Evolutionary conservation across 64 coral and sea anemone species (phyloP).

Genomic region (Stichodactyla mertensii): DNA sequence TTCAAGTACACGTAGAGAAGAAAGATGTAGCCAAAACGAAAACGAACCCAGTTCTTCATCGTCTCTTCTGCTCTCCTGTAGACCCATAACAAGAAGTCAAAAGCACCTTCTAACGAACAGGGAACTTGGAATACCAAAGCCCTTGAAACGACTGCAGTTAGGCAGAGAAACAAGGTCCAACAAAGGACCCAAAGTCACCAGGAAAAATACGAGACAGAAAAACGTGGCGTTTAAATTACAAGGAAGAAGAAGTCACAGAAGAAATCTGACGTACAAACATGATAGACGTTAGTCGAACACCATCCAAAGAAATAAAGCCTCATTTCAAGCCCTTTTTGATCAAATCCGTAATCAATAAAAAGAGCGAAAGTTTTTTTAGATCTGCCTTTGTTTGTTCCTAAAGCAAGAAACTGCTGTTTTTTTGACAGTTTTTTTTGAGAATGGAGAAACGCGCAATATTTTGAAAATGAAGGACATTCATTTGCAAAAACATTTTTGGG

Average conservation of each 20-base stretch:
- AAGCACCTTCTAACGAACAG: background rate
- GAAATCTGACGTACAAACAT: slow-evolving; percentile 11
- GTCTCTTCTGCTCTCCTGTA: background rate
- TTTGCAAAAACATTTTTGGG: background rate
- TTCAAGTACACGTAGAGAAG: background rate
- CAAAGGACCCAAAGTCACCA: background rate
- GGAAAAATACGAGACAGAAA: background rate
- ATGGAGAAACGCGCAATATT: no score
- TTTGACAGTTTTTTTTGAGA: no score
- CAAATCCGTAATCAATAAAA: background rate
- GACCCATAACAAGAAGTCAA: slow-evolving; percentile 12
- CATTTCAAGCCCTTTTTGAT: background rate
- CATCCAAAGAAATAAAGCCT: background rate
- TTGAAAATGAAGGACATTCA: no score
- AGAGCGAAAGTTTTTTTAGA: no score
- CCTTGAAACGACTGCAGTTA: slow-evolving; percentile 1
- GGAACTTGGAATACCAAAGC: slow-evolving; percentile 6
- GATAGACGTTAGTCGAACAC: background rate
- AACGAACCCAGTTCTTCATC: background rate
- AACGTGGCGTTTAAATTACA: background rate
- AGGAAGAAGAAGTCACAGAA: slow-evolving; percentile 13
- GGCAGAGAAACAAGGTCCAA: background rate
- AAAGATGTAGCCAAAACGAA: background rate
- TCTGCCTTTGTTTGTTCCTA: no score
- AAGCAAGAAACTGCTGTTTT: no score